Evolutionary conservation across 2,888 invertebrate species (phyloP).

Genomic region (Malacosoma neustria): DNA sequence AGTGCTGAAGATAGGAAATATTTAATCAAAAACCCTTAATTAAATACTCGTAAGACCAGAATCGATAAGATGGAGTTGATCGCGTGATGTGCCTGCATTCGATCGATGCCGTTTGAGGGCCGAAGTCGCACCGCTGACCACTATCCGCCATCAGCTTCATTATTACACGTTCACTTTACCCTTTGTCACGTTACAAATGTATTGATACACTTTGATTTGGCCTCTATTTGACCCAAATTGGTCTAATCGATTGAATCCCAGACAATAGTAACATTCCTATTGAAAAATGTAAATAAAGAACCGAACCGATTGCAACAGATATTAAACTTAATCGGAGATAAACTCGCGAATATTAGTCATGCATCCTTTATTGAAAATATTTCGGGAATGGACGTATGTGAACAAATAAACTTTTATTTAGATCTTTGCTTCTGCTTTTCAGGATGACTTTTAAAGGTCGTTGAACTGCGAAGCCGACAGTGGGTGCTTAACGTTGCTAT

Average conservation of each 20-base stretch:
- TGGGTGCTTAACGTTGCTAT: conserved; percentile 68
- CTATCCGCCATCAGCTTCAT: conserved; percentile 70
- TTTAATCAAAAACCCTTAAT: no score
- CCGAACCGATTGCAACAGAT: no score
- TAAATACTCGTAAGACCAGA: no score
- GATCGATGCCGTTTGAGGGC: conserved; percentile 70
- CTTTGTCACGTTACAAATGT: conserved; percentile 34
- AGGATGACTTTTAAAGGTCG: conserved; percentile 55
- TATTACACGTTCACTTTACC: conserved; percentile 47
- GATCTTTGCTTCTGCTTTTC: conserved; percentile 39
- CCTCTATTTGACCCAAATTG: conserved; percentile 56
- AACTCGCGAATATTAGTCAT: conserved; percentile 30
- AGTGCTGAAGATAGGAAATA: no score
- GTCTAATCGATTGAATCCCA: conserved; percentile 42
- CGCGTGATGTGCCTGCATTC: conserved; percentile 36
- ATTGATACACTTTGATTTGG: neutral
- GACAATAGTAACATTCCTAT: conserved; percentile 1
- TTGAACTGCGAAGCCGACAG: conserved; percentile 69
- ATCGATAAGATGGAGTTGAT: conserved; percentile 16
- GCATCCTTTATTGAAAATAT: conserved; percentile 12
- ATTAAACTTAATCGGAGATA: conserved; percentile 23
- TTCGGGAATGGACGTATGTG: conserved; percentile 17
- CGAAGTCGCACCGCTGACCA: conserved; percentile 51
- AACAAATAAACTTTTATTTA: conserved; percentile 40
- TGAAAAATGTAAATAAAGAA: neutral